A percentile compares a stretch with the other conserved stretches of the same genome.
Evolutionary conservation across 2,113 vertebrate species (phyloP).

Genomic region (Lasiurus borealis): DNA sequence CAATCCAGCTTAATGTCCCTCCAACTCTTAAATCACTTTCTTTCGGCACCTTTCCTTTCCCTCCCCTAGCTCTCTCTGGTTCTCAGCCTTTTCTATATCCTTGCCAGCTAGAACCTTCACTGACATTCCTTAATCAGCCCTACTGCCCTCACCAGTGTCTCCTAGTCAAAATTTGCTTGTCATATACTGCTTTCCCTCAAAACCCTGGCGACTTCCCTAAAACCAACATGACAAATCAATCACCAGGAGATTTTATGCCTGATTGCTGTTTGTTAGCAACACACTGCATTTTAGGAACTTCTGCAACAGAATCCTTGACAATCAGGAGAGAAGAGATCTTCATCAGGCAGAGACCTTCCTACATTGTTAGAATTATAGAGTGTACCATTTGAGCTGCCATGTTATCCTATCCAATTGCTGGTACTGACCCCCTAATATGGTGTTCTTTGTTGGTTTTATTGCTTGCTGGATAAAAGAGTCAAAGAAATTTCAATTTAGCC

Average conservation of each 20-base stretch:
- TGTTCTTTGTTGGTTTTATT: not conserved
- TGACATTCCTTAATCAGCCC: not conserved
- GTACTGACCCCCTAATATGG: not conserved
- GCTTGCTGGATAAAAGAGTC: not conserved
- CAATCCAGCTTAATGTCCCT: not conserved
- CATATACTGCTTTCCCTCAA: not conserved
- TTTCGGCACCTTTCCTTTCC: not conserved
- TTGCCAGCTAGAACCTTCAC: not conserved
- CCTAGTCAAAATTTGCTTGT: slow-evolving; percentile 9
- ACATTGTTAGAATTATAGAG: not conserved
- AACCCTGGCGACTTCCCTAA: not conserved
- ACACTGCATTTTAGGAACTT: not conserved
- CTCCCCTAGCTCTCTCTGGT: not conserved
- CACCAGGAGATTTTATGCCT: not conserved
- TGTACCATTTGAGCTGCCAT: not conserved
- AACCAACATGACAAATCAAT: not conserved
- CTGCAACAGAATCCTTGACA: not conserved
- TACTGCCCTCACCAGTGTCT: not conserved
- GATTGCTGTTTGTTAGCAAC: slow-evolving; percentile 10
- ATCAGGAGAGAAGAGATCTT: not conserved
- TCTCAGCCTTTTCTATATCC: not conserved
- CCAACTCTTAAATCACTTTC: slow-evolving; percentile 14
- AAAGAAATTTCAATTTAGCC: not conserved
- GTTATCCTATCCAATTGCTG: not conserved
- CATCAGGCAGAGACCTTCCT: not conserved